Evolutionary conservation across 2,888 invertebrate species (phyloP).

Genomic region (Tholera decimalis): DNA sequence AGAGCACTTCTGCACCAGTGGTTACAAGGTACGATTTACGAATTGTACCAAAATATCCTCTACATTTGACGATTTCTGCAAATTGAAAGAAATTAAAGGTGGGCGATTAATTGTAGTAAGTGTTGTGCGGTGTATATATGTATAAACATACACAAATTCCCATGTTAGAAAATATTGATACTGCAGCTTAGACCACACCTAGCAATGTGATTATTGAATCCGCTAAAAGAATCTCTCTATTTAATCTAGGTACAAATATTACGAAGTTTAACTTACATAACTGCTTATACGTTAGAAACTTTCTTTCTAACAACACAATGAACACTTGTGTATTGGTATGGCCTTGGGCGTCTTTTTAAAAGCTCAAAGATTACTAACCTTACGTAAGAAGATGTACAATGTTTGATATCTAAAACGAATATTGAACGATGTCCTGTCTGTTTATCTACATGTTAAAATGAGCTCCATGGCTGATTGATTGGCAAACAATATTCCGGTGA

Average conservation of each 20-base stretch:
- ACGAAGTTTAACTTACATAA: slow-evolving; percentile 39
- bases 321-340: not conserved
- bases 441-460: not conserved
- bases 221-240: slow-evolving; percentile 4
- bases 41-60: too few species aligned
- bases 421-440: slow-evolving; percentile 12
- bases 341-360: slow-evolving; percentile 47
- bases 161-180: not conserved
- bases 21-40: too few species aligned
- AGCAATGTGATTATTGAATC: not conserved
- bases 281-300: slow-evolving; percentile 33
- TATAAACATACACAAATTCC: too few species aligned
- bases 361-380: slow-evolving; percentile 20
- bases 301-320: slow-evolving; percentile 54
- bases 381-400: slow-evolving; percentile 39
- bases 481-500: not conserved
- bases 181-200: not conserved
- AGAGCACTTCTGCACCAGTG: too few species aligned
- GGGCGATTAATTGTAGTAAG: too few species aligned
- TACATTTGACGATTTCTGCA: too few species aligned
- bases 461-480: not conserved
- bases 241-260: slow-evolving; percentile 24
- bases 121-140: too few species aligned
- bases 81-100: too few species aligned
- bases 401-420: slow-evolving; percentile 27